phyloP scores from a whole-genome alignment of 2,888 invertebrate species.

The Andrena minutula region DNA sequence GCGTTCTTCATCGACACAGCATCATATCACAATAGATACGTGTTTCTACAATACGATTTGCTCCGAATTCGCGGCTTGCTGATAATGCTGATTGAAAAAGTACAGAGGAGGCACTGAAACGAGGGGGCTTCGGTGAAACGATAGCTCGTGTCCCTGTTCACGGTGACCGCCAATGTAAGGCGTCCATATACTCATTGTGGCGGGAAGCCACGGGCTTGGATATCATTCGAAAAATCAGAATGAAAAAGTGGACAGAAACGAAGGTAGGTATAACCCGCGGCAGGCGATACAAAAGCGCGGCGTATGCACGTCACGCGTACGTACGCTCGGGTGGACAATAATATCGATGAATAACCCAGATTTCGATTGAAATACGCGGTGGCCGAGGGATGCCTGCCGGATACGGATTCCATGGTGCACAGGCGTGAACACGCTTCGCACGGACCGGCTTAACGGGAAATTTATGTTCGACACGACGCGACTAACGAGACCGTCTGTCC shows the following conservation, averaged over 20 bases:
- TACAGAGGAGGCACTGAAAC: no score
- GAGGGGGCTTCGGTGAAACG: no score
- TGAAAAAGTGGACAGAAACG: not conserved
- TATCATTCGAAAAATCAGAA: no score
- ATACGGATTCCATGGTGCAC: conserved; percentile 45
- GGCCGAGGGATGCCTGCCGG: conserved; percentile 23
- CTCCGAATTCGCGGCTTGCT: no score
- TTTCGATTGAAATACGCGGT: conserved; percentile 48
- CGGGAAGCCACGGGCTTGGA: no score
- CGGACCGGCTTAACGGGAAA: conserved; percentile 60
- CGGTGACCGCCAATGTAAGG: no score
- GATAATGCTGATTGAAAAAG: no score
- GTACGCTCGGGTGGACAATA: conserved; percentile 32
- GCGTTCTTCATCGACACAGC: no score
- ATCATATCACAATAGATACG: no score
- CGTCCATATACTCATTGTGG: no score
- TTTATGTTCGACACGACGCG: conserved; percentile 67
- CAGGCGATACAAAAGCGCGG: conserved; percentile 1
- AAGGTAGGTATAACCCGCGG: not conserved
- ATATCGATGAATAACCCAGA: conserved; percentile 49
- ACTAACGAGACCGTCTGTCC: conserved; percentile 73
- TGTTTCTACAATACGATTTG: no score
- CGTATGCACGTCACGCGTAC: conserved; percentile 25
- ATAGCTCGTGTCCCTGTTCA: no score
- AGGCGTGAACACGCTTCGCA: conserved; percentile 41